These are phyloP conservation scores for Euclidia mi DNA, from an alignment of 2,888 invertebrate species.

Conservation along the genomic window DNA sequence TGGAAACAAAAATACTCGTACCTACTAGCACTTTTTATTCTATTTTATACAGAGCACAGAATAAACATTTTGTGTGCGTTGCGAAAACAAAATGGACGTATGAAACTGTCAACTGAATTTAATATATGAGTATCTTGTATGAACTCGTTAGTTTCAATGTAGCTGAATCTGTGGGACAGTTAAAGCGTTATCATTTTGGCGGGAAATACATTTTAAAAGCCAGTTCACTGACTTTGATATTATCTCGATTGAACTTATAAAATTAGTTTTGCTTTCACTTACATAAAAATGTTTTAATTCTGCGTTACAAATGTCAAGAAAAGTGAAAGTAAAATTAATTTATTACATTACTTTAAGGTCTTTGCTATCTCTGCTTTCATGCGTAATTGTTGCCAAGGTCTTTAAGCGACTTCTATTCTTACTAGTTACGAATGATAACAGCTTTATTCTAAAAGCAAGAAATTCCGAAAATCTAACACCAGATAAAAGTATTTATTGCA, in stretches of 20 bases:
- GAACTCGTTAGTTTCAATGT: background rate
- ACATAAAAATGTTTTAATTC: background rate
- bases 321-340: no score
- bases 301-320: no score
- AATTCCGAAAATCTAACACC: no score
- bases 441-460: no score
- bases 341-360: background rate
- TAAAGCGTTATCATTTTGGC: background rate
- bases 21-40: no score
- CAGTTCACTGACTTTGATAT: background rate
- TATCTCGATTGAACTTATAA: background rate
- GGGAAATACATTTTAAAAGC: background rate
- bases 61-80: no score
- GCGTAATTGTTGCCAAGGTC: no score
- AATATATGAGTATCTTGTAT: background rate
- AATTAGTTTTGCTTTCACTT: slow-evolving; percentile 5
- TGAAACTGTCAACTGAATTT: background rate
- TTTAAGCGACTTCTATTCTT: no score
- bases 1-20: no score
- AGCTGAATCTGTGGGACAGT: slow-evolving; percentile 1
- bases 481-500: no score
- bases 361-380: background rate
- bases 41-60: no score
- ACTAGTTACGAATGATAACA: no score
- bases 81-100: background rate